A percentile compares a stretch with the other conserved stretches of the same genome.
These are phyloP conservation scores for Novumbra hubbsi DNA, from an alignment of 2,797 vertebrate species.

Conservation along the genomic window DNA sequence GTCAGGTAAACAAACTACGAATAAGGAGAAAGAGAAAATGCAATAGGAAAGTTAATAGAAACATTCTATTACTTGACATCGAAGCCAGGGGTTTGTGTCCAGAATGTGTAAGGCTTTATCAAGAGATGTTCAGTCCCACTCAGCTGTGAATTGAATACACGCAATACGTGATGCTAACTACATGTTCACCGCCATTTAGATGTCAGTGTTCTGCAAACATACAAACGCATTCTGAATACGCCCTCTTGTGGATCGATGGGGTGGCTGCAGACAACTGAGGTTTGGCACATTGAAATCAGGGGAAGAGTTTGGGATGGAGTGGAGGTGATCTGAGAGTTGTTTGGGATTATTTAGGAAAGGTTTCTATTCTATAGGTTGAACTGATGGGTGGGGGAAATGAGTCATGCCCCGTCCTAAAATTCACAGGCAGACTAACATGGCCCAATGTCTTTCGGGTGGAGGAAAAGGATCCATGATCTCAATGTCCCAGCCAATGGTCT, in stretches of 20 bases:
- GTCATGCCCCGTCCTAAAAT: not conserved
- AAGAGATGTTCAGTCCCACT: not conserved
- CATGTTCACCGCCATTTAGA: not conserved
- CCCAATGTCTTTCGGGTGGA: no score
- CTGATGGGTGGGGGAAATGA: not conserved
- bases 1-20: slow-evolving; percentile 79
- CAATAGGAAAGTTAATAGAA: not conserved
- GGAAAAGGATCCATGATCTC: no score
- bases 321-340: not conserved
- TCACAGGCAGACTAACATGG: not conserved
- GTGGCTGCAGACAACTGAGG: not conserved
- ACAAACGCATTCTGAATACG: not conserved
- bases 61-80: not conserved
- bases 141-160: not conserved
- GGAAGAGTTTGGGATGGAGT: not conserved
- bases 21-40: slow-evolving; percentile 13
- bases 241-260: not conserved
- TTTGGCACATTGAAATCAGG: not conserved
- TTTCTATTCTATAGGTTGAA: not conserved
- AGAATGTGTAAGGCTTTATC: not conserved
- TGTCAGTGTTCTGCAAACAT: not conserved
- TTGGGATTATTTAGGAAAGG: not conserved
- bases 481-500: no score
- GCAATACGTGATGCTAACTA: not conserved
- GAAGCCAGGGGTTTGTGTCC: not conserved